Evolutionary conservation across 2,797 vertebrate species (phyloP).

Genomic region (Melanitta fusca): DNA sequence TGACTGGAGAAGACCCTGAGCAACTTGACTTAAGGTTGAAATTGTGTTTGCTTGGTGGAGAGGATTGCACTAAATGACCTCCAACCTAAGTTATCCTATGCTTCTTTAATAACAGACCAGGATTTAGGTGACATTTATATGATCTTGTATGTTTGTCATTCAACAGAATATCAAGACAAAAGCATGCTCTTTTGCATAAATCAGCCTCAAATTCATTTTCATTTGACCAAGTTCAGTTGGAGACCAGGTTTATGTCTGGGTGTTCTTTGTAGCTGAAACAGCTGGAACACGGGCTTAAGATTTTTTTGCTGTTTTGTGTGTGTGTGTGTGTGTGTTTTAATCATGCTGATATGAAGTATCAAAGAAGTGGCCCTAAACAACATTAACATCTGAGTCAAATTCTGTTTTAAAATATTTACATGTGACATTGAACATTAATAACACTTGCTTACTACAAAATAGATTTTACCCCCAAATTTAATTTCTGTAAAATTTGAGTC

Average conservation of each 20-base stretch:
- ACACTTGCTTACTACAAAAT: neutral
- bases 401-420: neutral
- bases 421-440: neutral
- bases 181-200: neutral
- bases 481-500: neutral
- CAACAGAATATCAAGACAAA: neutral
- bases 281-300: neutral
- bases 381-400: neutral
- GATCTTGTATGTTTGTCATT: neutral
- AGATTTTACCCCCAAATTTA: neutral
- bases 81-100: neutral
- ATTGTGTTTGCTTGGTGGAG: neutral
- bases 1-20: neutral
- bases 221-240: neutral
- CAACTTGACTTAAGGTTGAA: neutral
- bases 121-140: neutral
- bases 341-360: neutral
- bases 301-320: neutral
- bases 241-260: rapidly evolving
- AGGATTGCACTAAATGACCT: neutral
- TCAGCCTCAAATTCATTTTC: neutral
- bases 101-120: neutral
- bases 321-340: neutral
- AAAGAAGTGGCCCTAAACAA: neutral
- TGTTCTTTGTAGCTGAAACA: neutral